Evolutionary conservation across 2,888 invertebrate genomes (phyloP).

Genomic region (Dasypolia templi): DNA sequence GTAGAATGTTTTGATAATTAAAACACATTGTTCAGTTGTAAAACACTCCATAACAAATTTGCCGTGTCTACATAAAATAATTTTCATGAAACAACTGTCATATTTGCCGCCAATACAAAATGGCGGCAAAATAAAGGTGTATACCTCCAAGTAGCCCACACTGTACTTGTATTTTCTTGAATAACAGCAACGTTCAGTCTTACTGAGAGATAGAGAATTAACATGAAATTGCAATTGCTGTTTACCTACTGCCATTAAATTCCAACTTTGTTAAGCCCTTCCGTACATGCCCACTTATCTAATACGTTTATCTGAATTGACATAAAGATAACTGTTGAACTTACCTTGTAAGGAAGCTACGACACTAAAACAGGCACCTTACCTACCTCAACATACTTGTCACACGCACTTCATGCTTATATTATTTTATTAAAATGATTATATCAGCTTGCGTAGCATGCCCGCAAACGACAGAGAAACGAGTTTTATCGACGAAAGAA

Average conservation of each 20-base stretch:
- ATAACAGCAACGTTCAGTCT: neutral
- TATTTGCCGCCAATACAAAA: no score
- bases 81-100: no score
- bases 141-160: no score
- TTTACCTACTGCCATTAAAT: neutral
- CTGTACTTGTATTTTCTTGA: neutral
- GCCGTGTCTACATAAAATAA: no score
- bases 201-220: neutral
- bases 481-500: no score
- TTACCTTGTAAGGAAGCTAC: neutral
- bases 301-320: neutral
- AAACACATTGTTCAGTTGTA: no score
- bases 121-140: no score
- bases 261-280: neutral
- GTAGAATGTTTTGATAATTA: no score
- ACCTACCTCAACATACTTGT: neutral
- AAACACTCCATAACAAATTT: no score
- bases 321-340: neutral
- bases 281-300: neutral
- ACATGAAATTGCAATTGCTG: neutral
- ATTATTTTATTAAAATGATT: neutral
- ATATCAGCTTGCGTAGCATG: neutral
- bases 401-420: neutral
- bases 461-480: no score
- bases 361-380: neutral